Conservation (phyloP, 2,113 vertebrate species). For the Equus przewalskii region DNA sequence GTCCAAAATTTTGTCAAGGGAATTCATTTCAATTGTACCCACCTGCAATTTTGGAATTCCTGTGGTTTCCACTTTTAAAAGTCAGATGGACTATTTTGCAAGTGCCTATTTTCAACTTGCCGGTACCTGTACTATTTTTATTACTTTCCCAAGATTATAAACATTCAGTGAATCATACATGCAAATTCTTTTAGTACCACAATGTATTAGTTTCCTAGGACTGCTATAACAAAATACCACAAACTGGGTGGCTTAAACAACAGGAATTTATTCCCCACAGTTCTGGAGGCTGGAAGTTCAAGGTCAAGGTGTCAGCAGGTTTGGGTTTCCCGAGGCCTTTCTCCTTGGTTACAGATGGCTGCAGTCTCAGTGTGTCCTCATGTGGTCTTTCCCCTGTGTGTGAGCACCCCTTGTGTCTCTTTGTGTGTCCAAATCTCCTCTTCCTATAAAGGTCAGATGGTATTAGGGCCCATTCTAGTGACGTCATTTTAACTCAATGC, state of each 20-base stretch:
- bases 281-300: background rate
- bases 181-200: background rate
- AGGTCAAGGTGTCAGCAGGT: background rate
- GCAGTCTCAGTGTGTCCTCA: background rate
- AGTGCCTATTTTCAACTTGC: background rate
- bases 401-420: background rate
- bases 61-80: constrained; percentile 56
- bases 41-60: constrained; percentile 63
- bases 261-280: background rate
- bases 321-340: background rate
- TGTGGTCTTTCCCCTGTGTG: background rate
- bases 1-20: constrained; percentile 49
- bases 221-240: background rate
- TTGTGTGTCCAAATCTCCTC: background rate
- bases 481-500: background rate
- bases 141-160: background rate
- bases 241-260: background rate
- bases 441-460: background rate
- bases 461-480: background rate
- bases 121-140: background rate
- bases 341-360: background rate
- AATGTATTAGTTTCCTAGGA: background rate
- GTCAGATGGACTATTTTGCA: constrained; percentile 47
- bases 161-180: background rate
- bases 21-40: constrained; percentile 52